Evolutionary conservation across 2,888 invertebrate species (phyloP), one percentile per base, ranked within the genome.

Genomic region (Catocala nupta): DNA sequence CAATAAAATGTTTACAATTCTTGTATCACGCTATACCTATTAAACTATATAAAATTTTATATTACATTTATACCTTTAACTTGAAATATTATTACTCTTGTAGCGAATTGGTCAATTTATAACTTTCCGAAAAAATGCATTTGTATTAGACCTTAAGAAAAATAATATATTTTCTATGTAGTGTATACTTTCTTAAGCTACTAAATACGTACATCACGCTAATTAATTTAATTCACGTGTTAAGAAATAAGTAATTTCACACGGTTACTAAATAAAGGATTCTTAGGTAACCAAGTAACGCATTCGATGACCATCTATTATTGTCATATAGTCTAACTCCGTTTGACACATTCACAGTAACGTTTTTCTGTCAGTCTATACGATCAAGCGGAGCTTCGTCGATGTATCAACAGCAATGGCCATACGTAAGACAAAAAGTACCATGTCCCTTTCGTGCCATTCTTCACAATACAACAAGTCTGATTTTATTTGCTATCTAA

Each of bases 401-500:
- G 25, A 1, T 25, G 25, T 25, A 25, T 1, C 25, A 3, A 25
- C 25, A 25, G 25, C 25, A 25, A 25, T 25, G 25, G 25, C 25
- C 25, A 25, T 3, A 25, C 25, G 25, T 25, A 25, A 25, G 25
- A 25, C 25, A 25, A 25, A 25, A 25, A 25, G 25, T 25, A 3
- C 25, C 25, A 63, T 49, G 62, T 68, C 52, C 13, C 5, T 13
- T 25, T 51, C 36, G 73, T 77, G 77, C 75, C 72, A 77, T 78
- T 78, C 59, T 50, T 64, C 33, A 34, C 49, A 13, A 70, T 58
- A 62, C 48, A 62, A 65, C 59, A 3, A 77, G 80, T 80, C 75
- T 75, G 75, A 75, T 77, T 73, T 68, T 61, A 55, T 77, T 71
- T 77, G 71, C 70, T 76, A 60, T 57, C 13, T 68, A 64, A 62